A percentile compares a stretch with the other conserved stretches of the same genome.
phyloP scores from a whole-genome alignment of 2,797 vertebrate genomes.

The Intellagama lesueurii region DNA sequence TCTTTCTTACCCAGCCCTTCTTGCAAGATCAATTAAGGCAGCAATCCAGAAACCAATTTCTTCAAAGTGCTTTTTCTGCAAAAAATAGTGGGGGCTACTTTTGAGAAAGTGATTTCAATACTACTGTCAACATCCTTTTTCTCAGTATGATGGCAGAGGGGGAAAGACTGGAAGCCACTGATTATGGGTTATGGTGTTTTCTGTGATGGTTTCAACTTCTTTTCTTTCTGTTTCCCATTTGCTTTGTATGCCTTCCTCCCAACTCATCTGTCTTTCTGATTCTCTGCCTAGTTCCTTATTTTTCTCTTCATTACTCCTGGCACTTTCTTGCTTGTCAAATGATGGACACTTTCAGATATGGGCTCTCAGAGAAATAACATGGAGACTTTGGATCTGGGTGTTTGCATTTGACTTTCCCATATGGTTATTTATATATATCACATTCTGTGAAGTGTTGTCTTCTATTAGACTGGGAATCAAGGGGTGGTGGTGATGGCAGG shows the following conservation, averaged over 20 bases:
- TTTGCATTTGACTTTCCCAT: not conserved
- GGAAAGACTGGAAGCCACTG: not conserved
- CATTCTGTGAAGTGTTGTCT: not conserved
- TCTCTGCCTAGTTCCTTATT: constrained; percentile 32
- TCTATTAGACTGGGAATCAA: not conserved
- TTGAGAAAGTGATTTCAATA: constrained; percentile 19
- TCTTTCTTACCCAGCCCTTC: not conserved
- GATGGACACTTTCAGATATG: not conserved
- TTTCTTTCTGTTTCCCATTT: constrained; percentile 16
- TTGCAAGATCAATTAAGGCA: constrained; percentile 21
- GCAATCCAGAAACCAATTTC: constrained; percentile 26
- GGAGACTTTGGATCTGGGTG: constrained; percentile 4
- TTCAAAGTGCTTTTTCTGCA: constrained; percentile 16
- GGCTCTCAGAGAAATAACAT: constrained; percentile 21
- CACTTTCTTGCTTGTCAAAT: constrained; percentile 27
- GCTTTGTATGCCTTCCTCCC: not conserved
- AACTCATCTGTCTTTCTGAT: constrained; percentile 21
- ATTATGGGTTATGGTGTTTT: not conserved
- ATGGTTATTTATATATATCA: constrained; percentile 2
- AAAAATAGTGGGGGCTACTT: not conserved
- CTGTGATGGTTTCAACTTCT: not conserved
- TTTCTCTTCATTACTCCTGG: constrained; percentile 30
- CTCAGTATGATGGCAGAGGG: not conserved
- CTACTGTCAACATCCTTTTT: constrained; percentile 6
- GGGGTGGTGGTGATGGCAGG: no score